Evolutionary conservation across 2,888 invertebrate genomes (phyloP).

Genomic region (Chloroclystis v-ata): DNA sequence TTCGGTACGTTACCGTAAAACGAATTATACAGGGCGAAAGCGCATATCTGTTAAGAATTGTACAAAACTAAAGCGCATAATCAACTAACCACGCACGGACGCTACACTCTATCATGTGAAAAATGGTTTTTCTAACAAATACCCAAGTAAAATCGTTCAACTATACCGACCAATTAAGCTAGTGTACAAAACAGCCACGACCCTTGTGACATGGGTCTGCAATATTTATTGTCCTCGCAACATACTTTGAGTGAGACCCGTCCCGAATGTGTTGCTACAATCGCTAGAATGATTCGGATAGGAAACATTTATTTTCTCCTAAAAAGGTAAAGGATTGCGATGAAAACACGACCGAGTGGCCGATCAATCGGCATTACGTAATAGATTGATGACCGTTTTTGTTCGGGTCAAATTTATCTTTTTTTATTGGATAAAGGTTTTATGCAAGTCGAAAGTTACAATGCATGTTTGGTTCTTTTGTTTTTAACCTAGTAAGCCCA

Average conservation of each 20-base stretch:
- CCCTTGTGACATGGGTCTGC: background rate
- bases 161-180: background rate
- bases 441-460: background rate
- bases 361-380: background rate
- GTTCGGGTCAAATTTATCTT: background rate
- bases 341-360: background rate
- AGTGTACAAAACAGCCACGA: background rate
- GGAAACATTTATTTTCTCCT: background rate
- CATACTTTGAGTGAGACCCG: background rate
- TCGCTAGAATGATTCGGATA: background rate
- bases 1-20: too few relatives aligned
- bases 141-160: background rate
- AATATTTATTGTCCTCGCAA: slow-evolving; percentile 1
- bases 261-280: background rate
- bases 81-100: too few relatives aligned
- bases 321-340: background rate
- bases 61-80: too few relatives aligned
- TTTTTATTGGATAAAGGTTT: background rate
- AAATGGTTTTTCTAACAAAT: background rate
- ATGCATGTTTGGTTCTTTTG: too few relatives aligned
- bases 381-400: background rate
- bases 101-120: background rate
- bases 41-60: too few relatives aligned
- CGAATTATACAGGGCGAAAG: too few relatives aligned
- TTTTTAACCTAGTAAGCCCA: too few relatives aligned